These are phyloP conservation scores for Onychomys leucogaster DNA, from an alignment of 2,797 vertebrate species.

Conservation along the genomic window DNA sequence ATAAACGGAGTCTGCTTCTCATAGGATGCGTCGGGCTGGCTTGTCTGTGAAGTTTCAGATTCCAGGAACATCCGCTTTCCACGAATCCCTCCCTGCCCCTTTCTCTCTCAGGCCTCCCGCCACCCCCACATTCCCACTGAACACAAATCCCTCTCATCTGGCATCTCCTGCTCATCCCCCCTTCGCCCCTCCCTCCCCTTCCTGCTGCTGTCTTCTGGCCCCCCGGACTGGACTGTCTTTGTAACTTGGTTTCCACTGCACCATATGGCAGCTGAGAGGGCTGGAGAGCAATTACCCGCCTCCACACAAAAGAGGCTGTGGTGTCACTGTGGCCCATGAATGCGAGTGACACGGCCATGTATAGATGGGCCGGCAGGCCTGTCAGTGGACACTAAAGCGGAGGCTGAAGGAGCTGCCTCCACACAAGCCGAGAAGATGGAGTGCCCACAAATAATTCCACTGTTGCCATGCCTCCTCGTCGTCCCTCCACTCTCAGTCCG, in stretches of 20 bases:
- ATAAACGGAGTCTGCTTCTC: slow-evolving; percentile 71
- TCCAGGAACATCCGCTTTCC: slow-evolving; percentile 70
- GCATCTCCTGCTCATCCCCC: slow-evolving; percentile 74
- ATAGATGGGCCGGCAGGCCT: slow-evolving; percentile 84
- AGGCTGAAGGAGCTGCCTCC: slow-evolving; percentile 80
- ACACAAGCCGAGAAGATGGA: slow-evolving; percentile 74
- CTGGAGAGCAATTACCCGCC: slow-evolving; percentile 81
- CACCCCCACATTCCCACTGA: slow-evolving; percentile 68
- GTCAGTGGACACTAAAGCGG: slow-evolving; percentile 82
- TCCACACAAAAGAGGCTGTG: slow-evolving; percentile 86
- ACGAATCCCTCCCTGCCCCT: not conserved
- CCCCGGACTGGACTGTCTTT: slow-evolving; percentile 84
- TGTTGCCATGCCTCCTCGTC: slow-evolving; percentile 21
- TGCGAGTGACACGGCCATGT: slow-evolving; percentile 85
- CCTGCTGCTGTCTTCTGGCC: slow-evolving; percentile 61
- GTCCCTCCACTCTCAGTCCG: not conserved
- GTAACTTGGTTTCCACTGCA: slow-evolving; percentile 82
- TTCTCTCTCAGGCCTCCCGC: not conserved
- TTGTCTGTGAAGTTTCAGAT: slow-evolving; percentile 78
- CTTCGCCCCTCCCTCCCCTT: slow-evolving; percentile 74
- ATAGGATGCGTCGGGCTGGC: slow-evolving; percentile 74
- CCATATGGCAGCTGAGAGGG: slow-evolving; percentile 91
- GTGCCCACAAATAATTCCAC: slow-evolving; percentile 40
- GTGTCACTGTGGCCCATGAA: slow-evolving; percentile 88
- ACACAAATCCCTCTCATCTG: slow-evolving; percentile 90